These are phyloP conservation scores for Lutjanus erythropterus DNA, from an alignment of 2,113 vertebrate species.

Conservation along the genomic window DNA sequence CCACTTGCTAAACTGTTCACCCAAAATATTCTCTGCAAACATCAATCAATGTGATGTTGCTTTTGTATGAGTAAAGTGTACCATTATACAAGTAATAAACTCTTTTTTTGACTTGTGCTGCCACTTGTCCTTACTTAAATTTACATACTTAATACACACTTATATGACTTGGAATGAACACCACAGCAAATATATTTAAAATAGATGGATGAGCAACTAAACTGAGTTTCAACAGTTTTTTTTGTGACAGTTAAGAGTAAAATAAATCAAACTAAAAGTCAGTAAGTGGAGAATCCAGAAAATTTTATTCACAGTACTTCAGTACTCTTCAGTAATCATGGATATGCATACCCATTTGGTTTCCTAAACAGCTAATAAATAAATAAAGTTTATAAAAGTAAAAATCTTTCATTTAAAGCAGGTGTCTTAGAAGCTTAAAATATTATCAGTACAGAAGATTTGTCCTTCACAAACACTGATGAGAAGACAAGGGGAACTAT, in stretches of 20 bases:
- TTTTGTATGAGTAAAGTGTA: constrained; percentile 80
- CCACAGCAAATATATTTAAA: neutral
- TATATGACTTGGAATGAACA: neutral
- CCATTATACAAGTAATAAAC: constrained; percentile 76
- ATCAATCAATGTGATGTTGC: constrained; percentile 63
- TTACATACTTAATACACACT: neutral
- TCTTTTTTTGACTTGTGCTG: constrained; percentile 75
- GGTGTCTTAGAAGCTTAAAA: neutral
- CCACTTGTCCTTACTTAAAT: constrained; percentile 2
- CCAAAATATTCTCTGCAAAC: constrained; percentile 59
- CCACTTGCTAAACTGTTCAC: constrained; percentile 64
- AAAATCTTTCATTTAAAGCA: constrained; percentile 16
- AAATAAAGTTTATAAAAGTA: constrained; percentile 39
- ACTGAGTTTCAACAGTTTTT: neutral
- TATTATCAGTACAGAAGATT: neutral
- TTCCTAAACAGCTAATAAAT: neutral
- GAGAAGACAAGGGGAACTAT: neutral
- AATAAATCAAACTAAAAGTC: neutral
- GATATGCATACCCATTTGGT: neutral
- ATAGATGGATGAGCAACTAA: neutral
- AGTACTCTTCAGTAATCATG: too few relatives aligned
- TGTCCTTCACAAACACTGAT: neutral
- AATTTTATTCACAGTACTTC: constrained; percentile 2
- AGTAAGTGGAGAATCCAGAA: neutral
- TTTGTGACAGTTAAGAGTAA: neutral